phyloP scores from a whole-genome alignment of 2,113 vertebrate species.

The Phrynosoma blainvillii region DNA sequence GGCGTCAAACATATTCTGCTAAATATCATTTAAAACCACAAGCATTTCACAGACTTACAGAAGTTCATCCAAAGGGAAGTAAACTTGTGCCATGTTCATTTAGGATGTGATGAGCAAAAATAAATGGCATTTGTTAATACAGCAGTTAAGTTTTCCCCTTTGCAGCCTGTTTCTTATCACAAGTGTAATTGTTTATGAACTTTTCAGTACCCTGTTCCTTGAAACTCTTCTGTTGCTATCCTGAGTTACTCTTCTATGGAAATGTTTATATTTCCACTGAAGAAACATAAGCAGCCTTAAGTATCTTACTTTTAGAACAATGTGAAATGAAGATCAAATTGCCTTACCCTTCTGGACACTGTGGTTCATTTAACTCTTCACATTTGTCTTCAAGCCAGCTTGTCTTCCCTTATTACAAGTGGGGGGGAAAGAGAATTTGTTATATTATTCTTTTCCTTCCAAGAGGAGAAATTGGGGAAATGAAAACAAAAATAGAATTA shows the following conservation, averaged over 20 bases:
- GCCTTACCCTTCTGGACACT: constrained; percentile 82
- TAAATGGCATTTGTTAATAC: background rate
- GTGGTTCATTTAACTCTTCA: constrained; percentile 72
- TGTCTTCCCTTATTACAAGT: constrained; percentile 69
- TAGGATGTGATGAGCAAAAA: background rate
- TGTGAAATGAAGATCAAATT: constrained; percentile 11
- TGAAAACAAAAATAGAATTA: background rate
- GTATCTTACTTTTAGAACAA: background rate
- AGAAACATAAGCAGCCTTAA: background rate
- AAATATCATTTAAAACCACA: no score
- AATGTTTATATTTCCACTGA: background rate
- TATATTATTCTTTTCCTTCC: constrained; percentile 12
- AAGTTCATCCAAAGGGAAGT: background rate
- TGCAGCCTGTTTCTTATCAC: background rate
- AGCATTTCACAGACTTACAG: background rate
- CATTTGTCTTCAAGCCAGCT: constrained; percentile 81
- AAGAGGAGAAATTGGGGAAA: background rate
- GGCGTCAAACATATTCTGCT: no score
- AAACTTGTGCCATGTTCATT: background rate
- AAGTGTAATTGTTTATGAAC: background rate
- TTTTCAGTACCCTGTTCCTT: background rate
- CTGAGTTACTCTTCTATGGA: no score
- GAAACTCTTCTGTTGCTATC: background rate
- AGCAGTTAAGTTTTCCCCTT: background rate
- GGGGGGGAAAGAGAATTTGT: background rate